These are phyloP conservation scores for Polia nebulosa DNA, from an alignment of 2,888 invertebrate species.

Conservation along the genomic window DNA sequence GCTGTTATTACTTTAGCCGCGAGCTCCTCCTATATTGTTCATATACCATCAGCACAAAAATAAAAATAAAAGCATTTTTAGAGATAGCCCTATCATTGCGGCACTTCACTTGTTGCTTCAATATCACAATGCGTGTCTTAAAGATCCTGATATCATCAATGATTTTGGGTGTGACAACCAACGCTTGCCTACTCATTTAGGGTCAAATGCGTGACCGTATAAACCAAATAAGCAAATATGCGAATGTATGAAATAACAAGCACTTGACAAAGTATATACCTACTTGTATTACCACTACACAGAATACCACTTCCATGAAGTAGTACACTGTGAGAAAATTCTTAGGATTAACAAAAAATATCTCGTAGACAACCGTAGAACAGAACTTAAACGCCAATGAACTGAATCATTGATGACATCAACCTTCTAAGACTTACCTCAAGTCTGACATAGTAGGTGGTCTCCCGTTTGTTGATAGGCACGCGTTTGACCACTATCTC, in stretches of 20 bases:
- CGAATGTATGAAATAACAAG: slow-evolving; percentile 15
- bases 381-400: neutral
- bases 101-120: neutral
- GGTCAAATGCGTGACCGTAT: slow-evolving; percentile 3
- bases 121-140: neutral
- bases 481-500: too few species aligned
- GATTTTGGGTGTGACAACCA: neutral
- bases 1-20: too few species aligned
- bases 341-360: neutral
- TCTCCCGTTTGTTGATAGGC: too few species aligned
- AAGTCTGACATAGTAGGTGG: too few species aligned
- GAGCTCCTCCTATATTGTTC: too few species aligned
- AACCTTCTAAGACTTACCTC: too few species aligned
- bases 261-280: neutral
- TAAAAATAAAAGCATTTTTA: too few species aligned
- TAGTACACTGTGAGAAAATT: slow-evolving; percentile 14
- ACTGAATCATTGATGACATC: neutral
- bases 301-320: slow-evolving; percentile 20
- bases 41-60: too few species aligned
- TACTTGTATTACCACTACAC: slow-evolving; percentile 19
- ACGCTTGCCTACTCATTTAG: neutral
- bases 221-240: slow-evolving; percentile 16
- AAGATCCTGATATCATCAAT: neutral
- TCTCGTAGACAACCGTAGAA: neutral
- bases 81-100: neutral